Evolutionary conservation across 2,888 invertebrate genomes (phyloP), one percentile per base, ranked within the genome.

Genomic region (Pammene aurita): DNA sequence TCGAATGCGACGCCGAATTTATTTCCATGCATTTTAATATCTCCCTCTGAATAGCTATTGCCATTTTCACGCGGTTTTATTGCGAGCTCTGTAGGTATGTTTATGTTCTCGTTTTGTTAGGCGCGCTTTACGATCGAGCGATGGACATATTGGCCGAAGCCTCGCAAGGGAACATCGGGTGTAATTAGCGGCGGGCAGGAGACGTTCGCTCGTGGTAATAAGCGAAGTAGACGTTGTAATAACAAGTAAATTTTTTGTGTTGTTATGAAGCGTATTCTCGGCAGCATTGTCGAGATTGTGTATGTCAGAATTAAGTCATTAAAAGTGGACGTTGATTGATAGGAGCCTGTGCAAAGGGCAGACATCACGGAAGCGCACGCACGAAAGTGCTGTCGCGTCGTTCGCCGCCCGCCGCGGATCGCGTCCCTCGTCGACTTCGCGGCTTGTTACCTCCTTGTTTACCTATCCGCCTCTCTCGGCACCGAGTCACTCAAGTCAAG

Each of bases 1-100:
- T 88, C 93, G 93, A 93, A 93, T 93, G 93, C 93, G 93, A 92
- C 92, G 93, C 93, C 92, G 92, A 93, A 93, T 91, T 92, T 92
- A 92, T 92, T 92, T 90, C 90, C 92, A 92, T 92, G 92, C 92
- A 92, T 92, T 92, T 92, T 92, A 92, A 92, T 92, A 92, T 92
- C 92, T 89, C 91, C 92, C 92, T 89, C 88, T 89, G 91, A 92
- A 90, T 88, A 89, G 90, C 90, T 91, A 88, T 90, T 90, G 92
- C 90, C 89, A 88, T 91, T 92, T 92, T 90, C 90, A 86, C 89
- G 89, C 90, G 88, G 90, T 90, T 91, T 90, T 90, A 89, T 91
- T 89, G 87, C 86, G 79, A 83, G 79, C 81, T 85, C 84, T 84
- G 85, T 88, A 85, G 82, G 80, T 83, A 80, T 80, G 72, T 76